Conservation (phyloP, 2,888 invertebrate genomes). For the Cremastinae sp. region DNA sequence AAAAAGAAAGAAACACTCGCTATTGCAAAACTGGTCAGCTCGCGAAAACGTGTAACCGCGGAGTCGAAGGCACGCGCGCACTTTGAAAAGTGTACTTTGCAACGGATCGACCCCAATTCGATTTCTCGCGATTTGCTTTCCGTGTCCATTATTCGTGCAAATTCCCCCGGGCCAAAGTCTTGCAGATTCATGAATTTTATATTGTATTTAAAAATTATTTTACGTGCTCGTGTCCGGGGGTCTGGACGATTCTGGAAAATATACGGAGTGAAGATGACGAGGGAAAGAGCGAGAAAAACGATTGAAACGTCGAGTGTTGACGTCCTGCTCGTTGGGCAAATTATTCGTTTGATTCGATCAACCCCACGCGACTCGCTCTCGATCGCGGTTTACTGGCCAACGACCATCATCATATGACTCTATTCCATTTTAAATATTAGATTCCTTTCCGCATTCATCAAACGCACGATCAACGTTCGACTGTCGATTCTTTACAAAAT, state of each 20-base stretch:
- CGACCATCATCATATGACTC: too few relatives aligned
- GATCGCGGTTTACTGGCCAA: conserved; percentile 1
- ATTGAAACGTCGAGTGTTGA: conserved; percentile 28
- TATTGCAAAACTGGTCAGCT: conserved; percentile 58
- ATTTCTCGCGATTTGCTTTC: too few relatives aligned
- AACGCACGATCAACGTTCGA: too few relatives aligned
- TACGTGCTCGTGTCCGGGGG: neutral
- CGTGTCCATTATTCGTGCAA: too few relatives aligned
- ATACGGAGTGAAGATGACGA: conserved; percentile 20
- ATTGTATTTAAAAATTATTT: neutral
- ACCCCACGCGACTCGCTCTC: conserved; percentile 47
- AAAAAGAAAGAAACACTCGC: neutral
- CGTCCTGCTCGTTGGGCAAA: conserved; percentile 48
- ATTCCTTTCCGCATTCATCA: too few relatives aligned
- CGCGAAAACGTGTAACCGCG: conserved; percentile 57
- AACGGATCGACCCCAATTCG: too few relatives aligned
- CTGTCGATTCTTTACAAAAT: too few relatives aligned
- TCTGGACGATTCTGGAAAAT: neutral
- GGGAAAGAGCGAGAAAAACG: conserved; percentile 25
- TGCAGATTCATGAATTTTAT: too few relatives aligned
- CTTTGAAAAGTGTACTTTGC: too few relatives aligned
- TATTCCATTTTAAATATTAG: too few relatives aligned
- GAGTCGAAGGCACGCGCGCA: conserved; percentile 37
- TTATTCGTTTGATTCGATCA: conserved; percentile 59
- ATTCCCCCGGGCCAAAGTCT: too few relatives aligned